A percentile compares a stretch with the other conserved stretches of the same genome.
phyloP scores from a whole-genome alignment of 2,113 vertebrate species.

The Oryzias woworae region DNA sequence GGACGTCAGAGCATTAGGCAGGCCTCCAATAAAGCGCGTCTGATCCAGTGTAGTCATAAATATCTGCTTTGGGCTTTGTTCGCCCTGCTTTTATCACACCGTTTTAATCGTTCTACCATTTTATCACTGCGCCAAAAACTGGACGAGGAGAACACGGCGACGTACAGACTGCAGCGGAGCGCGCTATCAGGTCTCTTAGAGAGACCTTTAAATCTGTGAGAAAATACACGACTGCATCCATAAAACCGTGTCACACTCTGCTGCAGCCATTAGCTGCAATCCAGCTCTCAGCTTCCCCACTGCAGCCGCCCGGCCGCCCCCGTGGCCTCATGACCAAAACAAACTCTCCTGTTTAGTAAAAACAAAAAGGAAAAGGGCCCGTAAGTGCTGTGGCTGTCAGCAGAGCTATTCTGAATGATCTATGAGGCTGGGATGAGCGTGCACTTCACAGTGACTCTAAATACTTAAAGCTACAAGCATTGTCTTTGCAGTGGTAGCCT shows the following conservation, averaged over 20 bases:
- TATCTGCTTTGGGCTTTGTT: conserved; percentile 24
- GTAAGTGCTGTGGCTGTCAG: conserved; percentile 45
- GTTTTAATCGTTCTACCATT: conserved; percentile 57
- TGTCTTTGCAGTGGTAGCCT: conserved; percentile 44
- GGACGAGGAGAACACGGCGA: conserved; percentile 25
- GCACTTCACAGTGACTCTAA: conserved; percentile 48
- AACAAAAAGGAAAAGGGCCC: neutral
- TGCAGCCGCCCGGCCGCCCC: conserved; percentile 36
- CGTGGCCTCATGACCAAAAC: conserved; percentile 41
- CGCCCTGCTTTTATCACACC: conserved; percentile 37
- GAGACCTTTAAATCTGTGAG: conserved; percentile 55
- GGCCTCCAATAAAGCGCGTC: no score
- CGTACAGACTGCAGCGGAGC: conserved; percentile 13
- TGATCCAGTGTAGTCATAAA: no score
- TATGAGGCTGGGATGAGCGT: conserved; percentile 44
- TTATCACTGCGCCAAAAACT: conserved; percentile 39
- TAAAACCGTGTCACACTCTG: conserved; percentile 50
- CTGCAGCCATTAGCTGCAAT: conserved; percentile 58
- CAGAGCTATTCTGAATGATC: conserved; percentile 57
- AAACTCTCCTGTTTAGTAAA: conserved; percentile 29
- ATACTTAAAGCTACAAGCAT: conserved; percentile 66
- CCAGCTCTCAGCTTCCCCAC: conserved; percentile 57
- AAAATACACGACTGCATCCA: conserved; percentile 60
- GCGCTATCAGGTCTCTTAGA: conserved; percentile 32
- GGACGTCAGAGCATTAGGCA: no score